These are phyloP conservation scores for Isotomurus palustris DNA, from an alignment of 2,888 invertebrate genomes.

Conservation along the genomic window DNA sequence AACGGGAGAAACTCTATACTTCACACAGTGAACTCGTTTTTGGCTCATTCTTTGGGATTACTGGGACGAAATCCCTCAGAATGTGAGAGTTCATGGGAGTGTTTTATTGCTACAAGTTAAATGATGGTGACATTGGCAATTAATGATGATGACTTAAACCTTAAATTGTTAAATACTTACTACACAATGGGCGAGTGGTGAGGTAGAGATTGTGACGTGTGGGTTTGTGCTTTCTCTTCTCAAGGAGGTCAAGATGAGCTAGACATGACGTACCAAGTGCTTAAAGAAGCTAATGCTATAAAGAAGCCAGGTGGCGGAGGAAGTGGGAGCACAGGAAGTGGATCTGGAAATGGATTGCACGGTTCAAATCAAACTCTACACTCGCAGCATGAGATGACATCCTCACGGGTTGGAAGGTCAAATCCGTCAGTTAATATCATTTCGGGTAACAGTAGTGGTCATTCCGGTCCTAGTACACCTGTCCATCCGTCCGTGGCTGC, in stretches of 20 bases:
- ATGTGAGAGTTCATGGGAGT: too few relatives aligned
- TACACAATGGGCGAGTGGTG: too few relatives aligned
- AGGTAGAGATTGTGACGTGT: too few relatives aligned
- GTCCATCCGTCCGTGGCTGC: conserved; percentile 34
- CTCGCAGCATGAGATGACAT: conserved; percentile 41
- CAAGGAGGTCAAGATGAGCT: conserved; percentile 63
- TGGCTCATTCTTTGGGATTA: too few relatives aligned
- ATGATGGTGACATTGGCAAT: too few relatives aligned
- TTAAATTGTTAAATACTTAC: not conserved
- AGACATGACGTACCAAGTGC: conserved; percentile 90
- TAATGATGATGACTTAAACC: too few relatives aligned
- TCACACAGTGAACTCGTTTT: too few relatives aligned
- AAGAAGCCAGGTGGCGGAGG: conserved; percentile 37
- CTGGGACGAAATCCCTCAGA: too few relatives aligned
- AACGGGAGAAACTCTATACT: too few relatives aligned
- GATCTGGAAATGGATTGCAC: conserved; percentile 40
- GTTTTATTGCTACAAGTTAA: too few relatives aligned
- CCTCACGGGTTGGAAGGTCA: conserved; percentile 34
- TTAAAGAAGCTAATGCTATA: conserved; percentile 90
- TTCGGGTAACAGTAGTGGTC: conserved; percentile 28
- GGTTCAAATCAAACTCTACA: conserved; percentile 42
- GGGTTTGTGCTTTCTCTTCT: not conserved
- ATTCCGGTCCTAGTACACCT: conserved; percentile 41
- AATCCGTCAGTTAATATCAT: conserved; percentile 45
- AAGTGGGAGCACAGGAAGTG: conserved; percentile 32